A percentile compares a stretch with the other conserved stretches of the same genome.
Conservation (phyloP, 2,888 invertebrate genomes). For the Cryptosula pallasiana region DNA sequence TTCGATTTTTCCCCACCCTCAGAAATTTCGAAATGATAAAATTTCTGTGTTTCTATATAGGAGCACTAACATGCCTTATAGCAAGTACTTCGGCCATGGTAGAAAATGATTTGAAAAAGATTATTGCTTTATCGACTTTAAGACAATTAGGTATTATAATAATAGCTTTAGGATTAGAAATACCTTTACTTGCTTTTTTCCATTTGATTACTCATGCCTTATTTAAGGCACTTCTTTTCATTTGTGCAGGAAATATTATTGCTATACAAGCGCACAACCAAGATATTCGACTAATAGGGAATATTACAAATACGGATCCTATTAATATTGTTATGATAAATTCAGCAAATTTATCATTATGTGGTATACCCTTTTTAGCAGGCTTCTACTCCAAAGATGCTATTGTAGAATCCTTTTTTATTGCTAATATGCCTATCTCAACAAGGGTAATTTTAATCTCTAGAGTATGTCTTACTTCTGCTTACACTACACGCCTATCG, state of each 20-base stretch:
- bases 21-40: conserved; percentile 50
- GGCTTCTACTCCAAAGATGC: conserved; percentile 45
- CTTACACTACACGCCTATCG: conserved; percentile 30
- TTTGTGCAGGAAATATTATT: conserved; percentile 68
- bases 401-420: conserved; percentile 33
- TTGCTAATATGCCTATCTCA: conserved; percentile 24
- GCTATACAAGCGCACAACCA: conserved; percentile 63
- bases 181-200: conserved; percentile 63
- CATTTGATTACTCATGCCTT: conserved; percentile 69
- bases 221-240: conserved; percentile 71
- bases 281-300: conserved; percentile 61
- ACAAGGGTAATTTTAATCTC: conserved; percentile 28
- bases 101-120: conserved; percentile 65
- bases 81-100: conserved; percentile 49
- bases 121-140: conserved; percentile 72
- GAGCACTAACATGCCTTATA: conserved; percentile 44
- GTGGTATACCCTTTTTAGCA: conserved; percentile 39
- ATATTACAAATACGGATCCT: conserved; percentile 33
- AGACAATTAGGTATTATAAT: conserved; percentile 72
- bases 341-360: conserved; percentile 33
- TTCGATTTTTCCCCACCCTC: conserved; percentile 64
- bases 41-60: conserved; percentile 58
- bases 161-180: conserved; percentile 61
- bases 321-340: conserved; percentile 32
- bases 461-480: conserved; percentile 29